These are phyloP conservation scores for Callyntrura sp. DNA, from an alignment of 2,888 invertebrate species.

Conservation along the genomic window DNA sequence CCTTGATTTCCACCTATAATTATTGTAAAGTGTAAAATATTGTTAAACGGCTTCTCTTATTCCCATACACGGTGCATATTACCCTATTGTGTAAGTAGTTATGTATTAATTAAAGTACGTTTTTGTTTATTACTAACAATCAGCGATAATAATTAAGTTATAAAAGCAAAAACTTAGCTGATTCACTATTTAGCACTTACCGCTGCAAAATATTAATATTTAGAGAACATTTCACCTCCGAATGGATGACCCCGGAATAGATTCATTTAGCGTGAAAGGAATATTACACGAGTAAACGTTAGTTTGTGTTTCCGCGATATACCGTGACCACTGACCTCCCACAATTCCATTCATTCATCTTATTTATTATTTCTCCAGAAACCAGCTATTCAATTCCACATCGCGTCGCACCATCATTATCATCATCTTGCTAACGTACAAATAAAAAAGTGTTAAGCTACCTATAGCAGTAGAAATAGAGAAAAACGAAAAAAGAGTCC, in stretches of 20 bases:
- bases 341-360: neutral
- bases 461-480: neutral
- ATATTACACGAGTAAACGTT: too few relatives aligned
- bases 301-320: neutral
- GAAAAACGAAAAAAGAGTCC: slow-evolving; percentile 11
- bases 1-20: neutral
- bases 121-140: neutral
- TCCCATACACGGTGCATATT: neutral
- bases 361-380: neutral
- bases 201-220: too few relatives aligned
- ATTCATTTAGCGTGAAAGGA: too few relatives aligned
- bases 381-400: slow-evolving; percentile 24
- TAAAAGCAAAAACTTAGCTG: too few relatives aligned
- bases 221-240: too few relatives aligned
- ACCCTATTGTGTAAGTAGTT: neutral
- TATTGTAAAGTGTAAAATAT: neutral
- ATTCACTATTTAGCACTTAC: too few relatives aligned
- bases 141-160: too few relatives aligned
- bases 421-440: slow-evolving; percentile 58
- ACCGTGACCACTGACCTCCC: neutral
- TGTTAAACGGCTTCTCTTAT: neutral
- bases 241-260: too few relatives aligned
- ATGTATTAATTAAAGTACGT: too few relatives aligned
- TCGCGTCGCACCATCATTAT: slow-evolving; percentile 49
- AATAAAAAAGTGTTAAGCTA: slow-evolving; percentile 35